phyloP scores from a whole-genome alignment of 2,797 vertebrate species.

The Cyprinella venusta region DNA sequence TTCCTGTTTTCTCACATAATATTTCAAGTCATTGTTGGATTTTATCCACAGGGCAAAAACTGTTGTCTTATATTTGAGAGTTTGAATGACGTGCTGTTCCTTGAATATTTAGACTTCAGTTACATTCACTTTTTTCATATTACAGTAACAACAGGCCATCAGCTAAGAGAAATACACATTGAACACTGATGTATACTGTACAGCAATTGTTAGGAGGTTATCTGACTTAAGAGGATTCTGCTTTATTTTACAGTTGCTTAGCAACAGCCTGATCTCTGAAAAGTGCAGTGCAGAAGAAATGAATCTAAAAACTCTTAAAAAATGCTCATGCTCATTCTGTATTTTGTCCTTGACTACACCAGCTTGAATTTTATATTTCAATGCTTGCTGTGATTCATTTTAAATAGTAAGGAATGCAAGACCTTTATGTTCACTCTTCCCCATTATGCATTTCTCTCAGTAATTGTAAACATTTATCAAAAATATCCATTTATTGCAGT shows the following conservation, averaged over 20 bases:
- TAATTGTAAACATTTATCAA: background rate
- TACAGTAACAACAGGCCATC: constrained; percentile 23
- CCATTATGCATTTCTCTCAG: background rate
- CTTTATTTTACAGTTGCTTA: constrained; percentile 85
- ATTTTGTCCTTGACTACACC: constrained; percentile 58
- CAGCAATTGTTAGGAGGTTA: constrained; percentile 64
- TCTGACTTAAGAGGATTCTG: constrained; percentile 71
- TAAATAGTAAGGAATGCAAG: background rate
- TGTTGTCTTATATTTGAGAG: background rate
- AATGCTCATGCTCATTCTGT: constrained; percentile 54
- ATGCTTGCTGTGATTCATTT: background rate
- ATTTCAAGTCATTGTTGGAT: constrained; percentile 1
- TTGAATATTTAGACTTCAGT: constrained; percentile 26
- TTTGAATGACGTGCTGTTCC: background rate
- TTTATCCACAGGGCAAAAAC: background rate
- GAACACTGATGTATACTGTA: constrained; percentile 49
- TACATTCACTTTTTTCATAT: constrained; percentile 31
- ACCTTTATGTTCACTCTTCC: background rate
- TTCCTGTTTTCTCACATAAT: background rate
- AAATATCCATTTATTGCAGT: background rate
- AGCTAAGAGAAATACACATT: constrained; percentile 30
- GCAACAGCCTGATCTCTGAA: constrained; percentile 75
- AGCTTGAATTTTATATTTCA: constrained; percentile 36
- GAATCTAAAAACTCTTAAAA: constrained; percentile 69
- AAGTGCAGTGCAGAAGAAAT: constrained; percentile 62